Evolutionary conservation across 2,888 invertebrate species (phyloP), one percentile per base, ranked within the genome.

Genomic region (Drosophila longiperda): DNA sequence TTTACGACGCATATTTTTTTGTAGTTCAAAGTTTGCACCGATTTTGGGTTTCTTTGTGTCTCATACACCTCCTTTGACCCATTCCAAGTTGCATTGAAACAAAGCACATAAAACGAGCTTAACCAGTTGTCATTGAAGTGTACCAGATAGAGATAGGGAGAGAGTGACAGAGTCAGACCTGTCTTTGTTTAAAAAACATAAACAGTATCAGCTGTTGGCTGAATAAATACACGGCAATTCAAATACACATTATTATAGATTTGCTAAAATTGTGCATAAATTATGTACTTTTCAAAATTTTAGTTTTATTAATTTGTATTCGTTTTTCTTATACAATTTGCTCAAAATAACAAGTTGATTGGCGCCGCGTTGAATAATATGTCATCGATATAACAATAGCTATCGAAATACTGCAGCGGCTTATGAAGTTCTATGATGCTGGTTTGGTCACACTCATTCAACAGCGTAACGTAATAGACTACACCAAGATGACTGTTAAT

Each of bases 91-190:
- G 40, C 7, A 45, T 11, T 33, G 40, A 64, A 72, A 74, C 70
- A 77, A 67, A 63, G 52, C 57, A 54, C 48, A 17, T n/a, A 52
- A 62, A 82, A 82, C 82, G 2, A 72, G 80, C 72, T 71, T 66
- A 36, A 81, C 83, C 74, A 68, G 77, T 74, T 80, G 61, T 45
- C 45, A 45, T 45, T 45, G 32, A 45, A 40, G 12, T n/a, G 12
- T 8, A 36, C 8, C 6, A 32, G 15, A 32, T 17, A 50, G 45
- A 11, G 57, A 23, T 17, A 1, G 1, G 2, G 3, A 8, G 12
- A 61, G 17, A 34, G 26, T 45, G 23, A 23, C 3, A 11, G 33
- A 32, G 12, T n/a, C 8, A 17, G 4, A 15, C 5, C 1, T 52
- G 33, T 12, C 12, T 40, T 42, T 7, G 29, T 9, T 40, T n/a